Evolutionary conservation across 2,888 invertebrate genomes (phyloP).

Genomic region (Leptopilina syphax): DNA sequence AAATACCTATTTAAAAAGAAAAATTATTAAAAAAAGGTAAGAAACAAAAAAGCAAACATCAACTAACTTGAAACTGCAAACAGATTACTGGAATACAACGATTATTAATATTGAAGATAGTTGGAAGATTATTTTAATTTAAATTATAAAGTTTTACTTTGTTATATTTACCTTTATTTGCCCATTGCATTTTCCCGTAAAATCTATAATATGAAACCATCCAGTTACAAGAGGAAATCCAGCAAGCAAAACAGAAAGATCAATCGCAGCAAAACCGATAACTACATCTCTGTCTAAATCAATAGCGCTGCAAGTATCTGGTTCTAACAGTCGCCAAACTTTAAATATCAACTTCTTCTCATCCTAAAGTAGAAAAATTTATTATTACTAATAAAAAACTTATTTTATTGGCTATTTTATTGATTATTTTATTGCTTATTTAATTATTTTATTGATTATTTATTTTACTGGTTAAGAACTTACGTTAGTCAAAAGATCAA

Average conservation of each 20-base stretch:
- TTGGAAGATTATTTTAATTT: not conserved
- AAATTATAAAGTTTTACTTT: not conserved
- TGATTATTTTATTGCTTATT: too few species aligned
- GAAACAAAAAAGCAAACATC: too few species aligned
- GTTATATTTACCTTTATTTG: constrained; percentile 79
- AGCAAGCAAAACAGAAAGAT: constrained; percentile 78
- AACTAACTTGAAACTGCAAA: too few species aligned
- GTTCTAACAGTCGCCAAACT: constrained; percentile 80
- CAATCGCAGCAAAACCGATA: constrained; percentile 81
- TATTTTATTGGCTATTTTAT: too few species aligned
- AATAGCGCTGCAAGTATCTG: constrained; percentile 75
- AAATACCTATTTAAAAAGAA: too few species aligned
- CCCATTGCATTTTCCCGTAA: constrained; percentile 79
- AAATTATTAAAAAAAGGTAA: too few species aligned
- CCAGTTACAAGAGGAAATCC: constrained; percentile 79
- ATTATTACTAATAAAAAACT: not conserved
- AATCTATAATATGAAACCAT: constrained; percentile 83
- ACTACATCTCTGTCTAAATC: constrained; percentile 80
- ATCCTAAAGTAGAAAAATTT: constrained; percentile 75
- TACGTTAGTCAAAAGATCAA: constrained; percentile 79
- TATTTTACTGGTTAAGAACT: constrained; percentile 62
- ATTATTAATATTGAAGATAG: too few species aligned
- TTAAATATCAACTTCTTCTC: constrained; percentile 81
- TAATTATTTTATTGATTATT: too few species aligned
- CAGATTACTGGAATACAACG: too few species aligned